phyloP scores from a whole-genome alignment of 37 sponge, comb jelly and placozoan genomes.

The Ianthella basta region DNA sequence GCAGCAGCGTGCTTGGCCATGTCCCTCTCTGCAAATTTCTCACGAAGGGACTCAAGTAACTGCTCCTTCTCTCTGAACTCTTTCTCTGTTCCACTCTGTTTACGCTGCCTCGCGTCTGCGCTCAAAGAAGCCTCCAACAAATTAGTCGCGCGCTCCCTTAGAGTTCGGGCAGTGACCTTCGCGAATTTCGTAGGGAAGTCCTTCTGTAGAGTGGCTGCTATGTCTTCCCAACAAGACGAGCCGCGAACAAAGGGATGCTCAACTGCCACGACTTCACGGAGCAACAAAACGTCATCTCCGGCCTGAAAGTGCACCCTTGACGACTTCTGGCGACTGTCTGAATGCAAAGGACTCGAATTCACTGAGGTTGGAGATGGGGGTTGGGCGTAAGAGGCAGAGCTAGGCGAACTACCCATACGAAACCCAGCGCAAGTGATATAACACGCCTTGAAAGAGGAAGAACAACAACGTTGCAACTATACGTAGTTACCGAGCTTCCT shows the following conservation, averaged over 20 bases:
- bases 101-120: not conserved
- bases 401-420: too few relatives aligned
- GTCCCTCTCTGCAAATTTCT: not conserved
- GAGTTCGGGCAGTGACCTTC: conserved; percentile 2
- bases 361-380: too few relatives aligned
- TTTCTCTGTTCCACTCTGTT: not conserved
- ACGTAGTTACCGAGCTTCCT: too few relatives aligned
- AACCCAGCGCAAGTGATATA: too few relatives aligned
- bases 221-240: not conserved
- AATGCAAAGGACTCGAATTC: not conserved
- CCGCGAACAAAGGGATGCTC: not conserved
- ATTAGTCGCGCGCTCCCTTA: not conserved
- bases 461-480: too few relatives aligned
- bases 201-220: not conserved
- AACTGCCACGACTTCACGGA: not conserved
- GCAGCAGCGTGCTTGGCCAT: not conserved
- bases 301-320: not conserved
- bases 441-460: too few relatives aligned
- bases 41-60: not conserved
- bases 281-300: not conserved
- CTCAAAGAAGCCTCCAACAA: not conserved
- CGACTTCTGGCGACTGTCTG: not conserved
- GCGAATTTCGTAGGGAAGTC: not conserved
- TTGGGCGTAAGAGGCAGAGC: too few relatives aligned
- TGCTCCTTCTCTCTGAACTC: not conserved